Evolutionary conservation across 37 sponge, comb jelly and placozoan genomes (phyloP).

Genomic region (Tethya wilhelma): DNA sequence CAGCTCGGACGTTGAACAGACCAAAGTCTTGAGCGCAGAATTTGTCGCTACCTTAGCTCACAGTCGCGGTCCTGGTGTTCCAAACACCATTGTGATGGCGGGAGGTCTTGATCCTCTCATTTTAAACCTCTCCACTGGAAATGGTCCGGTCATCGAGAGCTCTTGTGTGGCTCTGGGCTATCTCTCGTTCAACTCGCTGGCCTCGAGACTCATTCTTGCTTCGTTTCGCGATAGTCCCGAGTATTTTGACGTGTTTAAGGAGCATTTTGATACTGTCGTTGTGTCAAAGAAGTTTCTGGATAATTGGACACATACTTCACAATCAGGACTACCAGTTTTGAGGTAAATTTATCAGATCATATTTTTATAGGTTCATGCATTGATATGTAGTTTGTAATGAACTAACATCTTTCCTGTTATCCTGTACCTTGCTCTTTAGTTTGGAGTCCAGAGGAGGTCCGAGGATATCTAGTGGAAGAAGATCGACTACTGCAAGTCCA

Average conservation of each 20-base stretch:
- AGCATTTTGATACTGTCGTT: conserved; percentile 14
- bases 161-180: conserved; percentile 82
- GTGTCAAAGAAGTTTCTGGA: conserved; percentile 59
- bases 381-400: too few relatives aligned
- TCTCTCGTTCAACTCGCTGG: conserved; percentile 67
- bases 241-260: conserved; percentile 51
- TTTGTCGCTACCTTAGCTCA: conserved; percentile 70
- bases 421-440: not conserved
- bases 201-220: conserved; percentile 53
- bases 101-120: conserved; percentile 74
- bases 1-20: conserved; percentile 44
- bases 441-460: conserved; percentile 32
- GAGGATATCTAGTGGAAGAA: not conserved
- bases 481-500: too few relatives aligned
- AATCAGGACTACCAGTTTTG: conserved; percentile 56
- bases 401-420: not conserved
- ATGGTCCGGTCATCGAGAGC: conserved; percentile 49
- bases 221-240: conserved; percentile 72
- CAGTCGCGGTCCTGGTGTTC: conserved; percentile 50
- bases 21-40: conserved; percentile 60
- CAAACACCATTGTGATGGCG: conserved; percentile 66
- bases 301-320: conserved; percentile 37
- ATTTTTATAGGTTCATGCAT: too few relatives aligned
- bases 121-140: conserved; percentile 36
- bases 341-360: conserved; percentile 21